Base-by-base conservation (phyloP, 92 coral and sea anemone species). In the Bergia puertoricense region DNA sequence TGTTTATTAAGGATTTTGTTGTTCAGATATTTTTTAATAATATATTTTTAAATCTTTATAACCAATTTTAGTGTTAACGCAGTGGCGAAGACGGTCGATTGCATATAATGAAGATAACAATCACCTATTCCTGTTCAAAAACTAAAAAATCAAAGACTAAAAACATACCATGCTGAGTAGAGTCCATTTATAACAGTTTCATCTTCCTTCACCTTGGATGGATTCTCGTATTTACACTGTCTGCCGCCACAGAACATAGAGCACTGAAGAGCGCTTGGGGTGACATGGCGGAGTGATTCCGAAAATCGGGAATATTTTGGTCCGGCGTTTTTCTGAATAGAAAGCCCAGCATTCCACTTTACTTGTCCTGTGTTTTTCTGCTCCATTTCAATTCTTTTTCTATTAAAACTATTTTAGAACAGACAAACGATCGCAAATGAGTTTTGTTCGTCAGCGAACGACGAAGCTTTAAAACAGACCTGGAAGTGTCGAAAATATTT, bases 231-330 rank as follows among this genome's bases (percentile, higher is more conserved):
- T 90, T 97, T 97, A 88, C 99, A 97, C 71, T 94, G 96, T 76
- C 89, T 92, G 56, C 99, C 99, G 20, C 99, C 99, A 89, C 99
- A 97, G 91, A 97, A 97, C 98, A 97, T 97, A 8, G 99, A 95
- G 77, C 99, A 97, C 81, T 97, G 99, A 40, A 97, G 80, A 0
- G 94, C 89, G 79, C 98, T 94, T 15, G 99, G 98, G 9, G 99
- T 88, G 37, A 92, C 97, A 85, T 95, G 96, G 66, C 99, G 99
- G 86, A 97, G 88, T 54, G 94, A 94, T 85, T 97, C 99, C 4
- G 98, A 95, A 76, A 97, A 94, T 6, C 98, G 98, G n/a, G 99
- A 97, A 89, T 97, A 97, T 82, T 97, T 95, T 22, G 99, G 99
- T 2, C 93, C 96, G 9, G 94, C 96, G 77, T 97, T 95, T 81